Conservation (phyloP, 2,888 invertebrate species). For the Lepetodrilus schrolli region DNA sequence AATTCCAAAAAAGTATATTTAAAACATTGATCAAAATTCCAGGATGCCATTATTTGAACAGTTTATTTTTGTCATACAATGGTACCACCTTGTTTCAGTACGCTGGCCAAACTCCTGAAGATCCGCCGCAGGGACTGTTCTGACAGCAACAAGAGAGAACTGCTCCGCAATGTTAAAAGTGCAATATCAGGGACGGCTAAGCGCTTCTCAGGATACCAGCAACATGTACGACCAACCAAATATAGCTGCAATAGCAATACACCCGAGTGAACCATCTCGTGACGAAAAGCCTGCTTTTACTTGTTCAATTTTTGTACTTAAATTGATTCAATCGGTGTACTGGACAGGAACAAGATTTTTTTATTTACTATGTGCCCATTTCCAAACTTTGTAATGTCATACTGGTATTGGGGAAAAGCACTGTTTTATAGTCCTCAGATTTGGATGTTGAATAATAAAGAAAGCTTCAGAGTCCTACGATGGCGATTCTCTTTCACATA, state of each 20-base stretch:
- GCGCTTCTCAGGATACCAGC: conserved; percentile 68
- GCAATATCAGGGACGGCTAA: conserved; percentile 68
- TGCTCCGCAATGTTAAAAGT: conserved; percentile 60
- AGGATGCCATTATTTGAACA: neutral
- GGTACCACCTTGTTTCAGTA: conserved; percentile 42
- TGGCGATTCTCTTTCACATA: too few relatives aligned
- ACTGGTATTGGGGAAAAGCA: too few relatives aligned
- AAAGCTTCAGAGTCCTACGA: too few relatives aligned
- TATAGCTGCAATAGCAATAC: too few relatives aligned
- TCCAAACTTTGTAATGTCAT: too few relatives aligned
- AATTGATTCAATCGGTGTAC: too few relatives aligned
- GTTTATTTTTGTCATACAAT: neutral
- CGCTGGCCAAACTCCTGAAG: conserved; percentile 48
- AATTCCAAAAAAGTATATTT: neutral
- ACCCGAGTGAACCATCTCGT: too few relatives aligned
- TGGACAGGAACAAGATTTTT: too few relatives aligned
- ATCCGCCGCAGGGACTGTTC: conserved; percentile 39
- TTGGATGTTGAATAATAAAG: too few relatives aligned
- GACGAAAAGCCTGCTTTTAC: too few relatives aligned
- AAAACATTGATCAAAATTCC: neutral
- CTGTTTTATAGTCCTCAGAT: neutral
- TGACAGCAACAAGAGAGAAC: conserved; percentile 48
- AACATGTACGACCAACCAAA: conserved; percentile 69
- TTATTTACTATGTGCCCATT: too few relatives aligned
- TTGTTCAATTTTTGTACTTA: too few relatives aligned